Evolutionary conservation across 2,888 invertebrate genomes (phyloP), one percentile per base, ranked within the genome.

Genomic region (Tortrix viridana): DNA sequence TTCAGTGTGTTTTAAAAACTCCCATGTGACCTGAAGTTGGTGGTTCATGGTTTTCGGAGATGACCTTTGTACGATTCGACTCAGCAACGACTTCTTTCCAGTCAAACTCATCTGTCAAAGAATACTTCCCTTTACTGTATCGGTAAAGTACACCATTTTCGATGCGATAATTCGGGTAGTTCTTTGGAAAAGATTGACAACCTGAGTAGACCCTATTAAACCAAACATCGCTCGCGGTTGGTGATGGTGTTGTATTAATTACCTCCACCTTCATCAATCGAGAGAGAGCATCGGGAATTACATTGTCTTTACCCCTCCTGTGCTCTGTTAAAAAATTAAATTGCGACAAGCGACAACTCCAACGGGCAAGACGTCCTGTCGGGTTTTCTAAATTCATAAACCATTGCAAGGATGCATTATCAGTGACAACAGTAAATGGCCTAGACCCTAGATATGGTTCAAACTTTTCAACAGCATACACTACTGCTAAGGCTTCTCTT

Each of bases 311-410:
- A n/a, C 48, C 23, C 5, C n/a, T 23, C 16, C 48, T 48, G 22
- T 48, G 48, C n/a, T 23, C 48, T 9, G 22, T 47, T 22, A 14
- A 9, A 14, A 47, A 47, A 22, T 20, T 22, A 18, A 14, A 47
- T 22, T 47, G 47, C 2, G 47, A 47, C 14, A 47, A 12, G 3
- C 47, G 18, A 20, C 20, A 20, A 3, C 47, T 22, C 47, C 47
- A 47, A 2, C 47, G 18, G 7, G 47, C 47, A 9, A 47, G 22
- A 5, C 22, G 47, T 14, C 47, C 47, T 12, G 47, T 22, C 14
- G 47, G 47, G 20, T 47, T 47, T 22, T 47, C 47, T 14, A 47
- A 47, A 22, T 47, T 47, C 22, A 47, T 47, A 14, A 47, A 47
- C 22, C 47, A 47, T 5, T 47, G 20, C 14, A 47, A 22, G 1